A percentile compares a stretch with the other conserved stretches of the same genome.
These are phyloP conservation scores for Cylas formicarius DNA, from an alignment of 1,140 invertebrate species.

Conservation along the genomic window DNA sequence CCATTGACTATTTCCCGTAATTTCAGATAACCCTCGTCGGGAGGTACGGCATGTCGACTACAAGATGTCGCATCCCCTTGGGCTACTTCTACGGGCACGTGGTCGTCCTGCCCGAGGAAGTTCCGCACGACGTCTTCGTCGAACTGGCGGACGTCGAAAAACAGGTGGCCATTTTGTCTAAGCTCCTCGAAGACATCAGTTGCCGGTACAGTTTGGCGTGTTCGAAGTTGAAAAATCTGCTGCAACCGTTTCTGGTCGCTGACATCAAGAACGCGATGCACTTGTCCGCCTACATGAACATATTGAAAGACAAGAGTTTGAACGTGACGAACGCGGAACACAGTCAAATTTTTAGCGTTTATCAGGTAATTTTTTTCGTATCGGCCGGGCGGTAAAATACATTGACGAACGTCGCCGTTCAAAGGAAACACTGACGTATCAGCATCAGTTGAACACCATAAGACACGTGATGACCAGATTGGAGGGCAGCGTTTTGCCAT, in stretches of 20 bases:
- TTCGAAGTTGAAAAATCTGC: slow-evolving; percentile 66
- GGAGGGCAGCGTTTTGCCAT: slow-evolving; percentile 39
- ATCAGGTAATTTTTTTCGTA: slow-evolving; percentile 54
- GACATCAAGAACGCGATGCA: slow-evolving; percentile 73
- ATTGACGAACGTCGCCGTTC: slow-evolving; percentile 18
- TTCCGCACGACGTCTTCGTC: slow-evolving; percentile 23
- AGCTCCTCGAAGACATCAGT: slow-evolving; percentile 66
- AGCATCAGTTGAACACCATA: slow-evolving; percentile 72
- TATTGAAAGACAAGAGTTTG: slow-evolving; percentile 50
- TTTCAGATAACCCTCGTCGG: slow-evolving; percentile 73
- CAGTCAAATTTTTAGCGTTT: slow-evolving; percentile 66
- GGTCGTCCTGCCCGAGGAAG: slow-evolving; percentile 48
- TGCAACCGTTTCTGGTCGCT: slow-evolving; percentile 65
- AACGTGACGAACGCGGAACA: slow-evolving; percentile 49
- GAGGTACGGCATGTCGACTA: slow-evolving; percentile 82
- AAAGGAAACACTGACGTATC: slow-evolving; percentile 69
- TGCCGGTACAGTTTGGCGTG: slow-evolving; percentile 79
- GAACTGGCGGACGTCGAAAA: slow-evolving; percentile 33
- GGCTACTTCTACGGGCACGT: slow-evolving; percentile 91
- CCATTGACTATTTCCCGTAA: background rate
- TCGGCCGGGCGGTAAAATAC: background rate
- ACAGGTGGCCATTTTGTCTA: slow-evolving; percentile 40
- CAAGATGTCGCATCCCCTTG: slow-evolving; percentile 80
- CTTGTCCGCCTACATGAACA: slow-evolving; percentile 70
- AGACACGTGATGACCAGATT: slow-evolving; percentile 64